Evolutionary conservation across 2,113 vertebrate genomes (phyloP), one percentile per base, ranked within the genome.

Genomic region (Orientallactaga bullata): DNA sequence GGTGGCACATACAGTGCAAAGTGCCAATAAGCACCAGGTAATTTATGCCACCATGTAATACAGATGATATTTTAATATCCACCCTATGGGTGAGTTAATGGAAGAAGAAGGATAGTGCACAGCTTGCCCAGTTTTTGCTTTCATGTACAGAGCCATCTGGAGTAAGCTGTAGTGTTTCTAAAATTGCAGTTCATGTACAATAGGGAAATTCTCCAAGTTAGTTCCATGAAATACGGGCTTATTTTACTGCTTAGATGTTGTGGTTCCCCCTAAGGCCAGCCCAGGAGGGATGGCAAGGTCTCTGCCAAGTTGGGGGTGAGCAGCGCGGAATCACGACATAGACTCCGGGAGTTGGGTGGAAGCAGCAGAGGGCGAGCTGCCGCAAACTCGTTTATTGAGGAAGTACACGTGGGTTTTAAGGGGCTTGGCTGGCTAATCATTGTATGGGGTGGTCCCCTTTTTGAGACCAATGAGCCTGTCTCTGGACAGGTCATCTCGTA

Each of bases 151-250:
- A 82, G 7, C 17, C 79, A 78, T 32, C 32, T 55, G 28, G 17
- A 77, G 20, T 47, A 47, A 79, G 39, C 73, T 80, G 88, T 39
- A 35, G 35, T 61, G 81, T 72, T 85, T 77, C 72, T 78, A 81
- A 18, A 6, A 72, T 73, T 63, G 86, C 39, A 47, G 55, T 82
- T 79, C 16, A 78, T 80, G 35, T 82, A 65, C 17, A 83, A 37
- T 47, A 26, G 35, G 42, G 39, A 90, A 76, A 81, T 68, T 88
- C 9, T 85, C 17, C 51, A 78, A 58, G 55, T 74, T 74, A 91
- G 69, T 90, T 73, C 66, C 69, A 82, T 82, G 30, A 83, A 88
- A 24, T 60, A 78, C 60, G 86, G 26, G 77, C 47, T 87, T 30
- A 89, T 39, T 80, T 81, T 61, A 88, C 30, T 71, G 35, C 20